Base-by-base conservation (phyloP, 2,797 vertebrate genomes). In the Phalloptychus januarius region DNA sequence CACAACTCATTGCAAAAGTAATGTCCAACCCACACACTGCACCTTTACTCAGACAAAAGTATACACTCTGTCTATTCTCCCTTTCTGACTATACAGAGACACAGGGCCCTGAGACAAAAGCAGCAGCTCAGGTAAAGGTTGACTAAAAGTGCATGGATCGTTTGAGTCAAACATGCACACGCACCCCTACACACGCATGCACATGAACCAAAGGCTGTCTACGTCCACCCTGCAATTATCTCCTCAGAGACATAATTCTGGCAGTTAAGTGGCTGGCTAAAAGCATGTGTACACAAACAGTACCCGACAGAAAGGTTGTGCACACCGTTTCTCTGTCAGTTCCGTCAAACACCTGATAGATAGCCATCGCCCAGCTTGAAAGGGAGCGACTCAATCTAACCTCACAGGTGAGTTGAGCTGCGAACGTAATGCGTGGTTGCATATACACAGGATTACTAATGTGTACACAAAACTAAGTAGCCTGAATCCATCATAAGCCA, bases 211-310 rank as follows among this genome's bases (percentile, higher is more conserved):
- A 91, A 88, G 77, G 67, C 86, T 88, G 94, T 91, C 92, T 93
- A 89, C 91, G 87, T 93, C 94, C 88, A 86, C 88, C 92, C 93
- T 86, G 93, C 90, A 95, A 95, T 95, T 95, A 95, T 95, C 94
- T 95, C 87, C 91, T 92, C 91, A 89, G 91, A 91, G 93, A 91
- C 91, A 89, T 95, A 91, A 94, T 93, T 92, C 92, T 70, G 89
- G 87, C 88, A 92, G 94, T 90, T 95, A 95, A 96, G 94, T 95
- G 95, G 94, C 90, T 76, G 73, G 89, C 95, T 96, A 95, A 96
- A 96, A 96, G 95, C 95, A 92, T 95, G 94, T 94, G 94, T 94
- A 95, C 94, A 95, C 94, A 95, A 94, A 95, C 89, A 89, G 90
- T 81, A 85, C 71, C 72, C 48, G 80, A 91, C 91, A 93, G 91